Base-by-base conservation (phyloP, 2,797 vertebrate species). In the Octomys mimax region DNA sequence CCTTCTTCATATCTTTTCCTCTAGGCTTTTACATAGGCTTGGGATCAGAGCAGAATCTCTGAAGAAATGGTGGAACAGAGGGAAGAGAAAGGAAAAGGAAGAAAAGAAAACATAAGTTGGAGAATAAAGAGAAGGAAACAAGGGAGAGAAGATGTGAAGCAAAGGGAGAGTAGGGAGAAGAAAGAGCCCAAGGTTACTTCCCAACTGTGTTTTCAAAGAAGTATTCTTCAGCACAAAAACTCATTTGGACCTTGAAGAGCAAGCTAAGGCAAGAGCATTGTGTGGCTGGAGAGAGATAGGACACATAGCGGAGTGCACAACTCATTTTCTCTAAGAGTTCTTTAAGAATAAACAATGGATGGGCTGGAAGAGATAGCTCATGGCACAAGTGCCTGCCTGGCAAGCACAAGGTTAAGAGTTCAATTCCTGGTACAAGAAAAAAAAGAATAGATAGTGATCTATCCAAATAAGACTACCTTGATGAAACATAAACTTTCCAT, bases 1-100 rank as follows among this genome's bases (percentile, higher is more conserved):
- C 16, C 19, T 75, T 92, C n/a, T 89, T 85, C 94, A 96, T 93
- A 80, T 61, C 54, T 21, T 94, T 94, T 95, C 36, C 54, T 94
- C 62, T 79, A 61, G 42, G 22, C 28, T 79, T 28, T 77, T 82
- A 52, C 31, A n/a, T 82, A 61, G 39, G 79, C 54, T 89, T 94
- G 73, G 49, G 62, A 87, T 68, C 66, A 92, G 36, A 89, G 19
- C 3, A 86, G 24, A 87, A 33, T 57, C 24, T 42, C 81, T 66
- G 64, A 26, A 31, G 31, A 80, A 31, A 68, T 61, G 52, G 52
- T 8, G 10, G 11, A 42, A 54, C 61, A 5, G 59, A 80, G 9
- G 26, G 57, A 89, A 36, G 11, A 16, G 31, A 73, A 52, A 70
- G 31, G 42, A 10, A 85, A 54, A 62, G 10, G 7, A 64, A 39